Evolutionary conservation across 2,113 vertebrate genomes (phyloP).

Genomic region (Uria aalge): DNA sequence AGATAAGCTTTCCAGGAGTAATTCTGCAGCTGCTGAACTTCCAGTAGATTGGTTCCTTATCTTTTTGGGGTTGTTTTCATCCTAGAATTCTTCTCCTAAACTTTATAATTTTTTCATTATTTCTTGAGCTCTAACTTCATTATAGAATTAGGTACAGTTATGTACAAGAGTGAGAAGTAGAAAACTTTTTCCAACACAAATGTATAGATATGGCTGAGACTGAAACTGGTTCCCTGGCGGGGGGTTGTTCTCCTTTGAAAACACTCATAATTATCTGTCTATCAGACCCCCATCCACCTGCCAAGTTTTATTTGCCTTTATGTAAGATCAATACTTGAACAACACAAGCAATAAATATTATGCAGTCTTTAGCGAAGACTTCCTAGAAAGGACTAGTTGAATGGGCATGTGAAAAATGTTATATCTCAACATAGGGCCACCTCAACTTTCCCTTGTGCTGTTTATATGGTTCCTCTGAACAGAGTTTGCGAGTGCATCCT

Average conservation of each 20-base stretch:
- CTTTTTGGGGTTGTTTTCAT: neutral
- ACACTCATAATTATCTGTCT: neutral
- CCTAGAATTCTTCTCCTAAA: neutral
- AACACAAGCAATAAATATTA: neutral
- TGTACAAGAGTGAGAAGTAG: neutral
- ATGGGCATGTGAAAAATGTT: neutral
- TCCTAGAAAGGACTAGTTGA: neutral
- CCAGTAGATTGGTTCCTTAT: neutral
- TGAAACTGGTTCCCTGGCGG: neutral
- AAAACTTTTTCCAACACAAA: neutral
- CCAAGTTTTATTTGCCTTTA: neutral
- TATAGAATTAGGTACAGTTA: neutral
- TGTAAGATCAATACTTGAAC: neutral
- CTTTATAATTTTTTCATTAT: neutral
- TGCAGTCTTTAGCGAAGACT: neutral
- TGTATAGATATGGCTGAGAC: neutral
- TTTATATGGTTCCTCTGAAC: neutral
- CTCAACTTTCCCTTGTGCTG: neutral
- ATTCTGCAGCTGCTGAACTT: neutral
- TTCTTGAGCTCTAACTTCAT: neutral
- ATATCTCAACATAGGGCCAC: rapidly evolving
- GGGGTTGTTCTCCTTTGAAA: neutral
- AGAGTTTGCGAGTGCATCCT: neutral
- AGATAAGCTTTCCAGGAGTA: neutral
- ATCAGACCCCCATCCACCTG: neutral